phyloP scores from a whole-genome alignment of 1,140 invertebrate genomes.

The Drosophila quadrilineata region DNA sequence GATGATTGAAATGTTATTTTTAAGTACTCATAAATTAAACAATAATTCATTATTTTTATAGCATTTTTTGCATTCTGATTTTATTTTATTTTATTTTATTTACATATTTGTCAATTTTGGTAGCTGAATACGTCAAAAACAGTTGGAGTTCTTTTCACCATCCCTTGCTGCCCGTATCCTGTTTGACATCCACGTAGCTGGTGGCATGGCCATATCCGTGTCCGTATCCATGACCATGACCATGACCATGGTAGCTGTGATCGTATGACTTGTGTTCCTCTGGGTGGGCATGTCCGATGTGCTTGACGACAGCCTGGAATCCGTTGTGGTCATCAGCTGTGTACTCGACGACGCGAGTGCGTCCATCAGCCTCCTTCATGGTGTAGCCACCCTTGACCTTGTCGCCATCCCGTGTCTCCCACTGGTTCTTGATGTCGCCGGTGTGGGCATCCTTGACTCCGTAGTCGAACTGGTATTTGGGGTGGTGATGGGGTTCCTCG shows the following conservation, averaged over 20 bases:
- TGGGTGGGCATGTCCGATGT: conserved; percentile 82
- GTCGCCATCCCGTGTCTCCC: conserved; percentile 85
- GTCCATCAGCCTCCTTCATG: conserved; percentile 84
- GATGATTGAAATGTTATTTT: no score
- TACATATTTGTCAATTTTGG: not conserved
- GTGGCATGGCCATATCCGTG: conserved; percentile 59
- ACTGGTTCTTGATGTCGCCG: conserved; percentile 87
- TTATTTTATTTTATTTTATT: conserved; percentile 1
- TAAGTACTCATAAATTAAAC: no score
- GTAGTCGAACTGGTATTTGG: conserved; percentile 88
- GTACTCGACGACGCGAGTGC: conserved; percentile 84
- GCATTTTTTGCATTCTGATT: conserved; percentile 29
- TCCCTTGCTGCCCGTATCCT: conserved; percentile 56
- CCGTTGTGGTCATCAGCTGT: conserved; percentile 83
- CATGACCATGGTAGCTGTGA: conserved; percentile 29
- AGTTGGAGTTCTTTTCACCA: conserved; percentile 34
- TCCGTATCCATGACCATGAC: conserved; percentile 15
- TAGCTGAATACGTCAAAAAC: no score
- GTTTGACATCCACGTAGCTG: conserved; percentile 67
- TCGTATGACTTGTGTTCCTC: conserved; percentile 36
- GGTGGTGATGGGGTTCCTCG: conserved; percentile 81
- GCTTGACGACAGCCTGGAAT: conserved; percentile 84
- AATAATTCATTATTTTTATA: conserved; percentile 9
- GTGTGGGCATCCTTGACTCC: conserved; percentile 88
- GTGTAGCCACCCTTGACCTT: conserved; percentile 85